A percentile compares a stretch with the other conserved stretches of the same genome.
phyloP scores from a whole-genome alignment of 2,797 vertebrate species.

The Sebastiscus albofasciatus region DNA sequence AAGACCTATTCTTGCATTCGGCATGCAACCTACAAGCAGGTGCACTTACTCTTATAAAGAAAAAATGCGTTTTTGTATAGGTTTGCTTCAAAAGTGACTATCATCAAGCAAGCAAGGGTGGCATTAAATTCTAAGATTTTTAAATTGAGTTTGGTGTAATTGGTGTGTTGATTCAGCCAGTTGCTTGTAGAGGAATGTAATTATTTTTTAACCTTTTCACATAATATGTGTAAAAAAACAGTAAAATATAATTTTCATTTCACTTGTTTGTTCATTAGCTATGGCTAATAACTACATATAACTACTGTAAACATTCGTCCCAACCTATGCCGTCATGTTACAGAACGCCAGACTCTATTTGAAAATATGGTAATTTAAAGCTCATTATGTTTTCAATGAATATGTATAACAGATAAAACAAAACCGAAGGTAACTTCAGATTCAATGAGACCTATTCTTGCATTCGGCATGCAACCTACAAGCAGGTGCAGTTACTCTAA shows the following conservation, averaged over 20 bases:
- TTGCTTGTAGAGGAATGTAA: not conserved
- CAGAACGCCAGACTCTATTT: not conserved
- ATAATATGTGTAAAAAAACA: too few relatives aligned
- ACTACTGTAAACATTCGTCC: not conserved
- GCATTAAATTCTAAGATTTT: not conserved
- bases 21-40: too few relatives aligned
- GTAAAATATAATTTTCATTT: fast-evolving
- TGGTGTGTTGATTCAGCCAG: not conserved
- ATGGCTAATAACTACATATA: not conserved
- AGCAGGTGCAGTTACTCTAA: not conserved
- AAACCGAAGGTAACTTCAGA: fast-evolving
- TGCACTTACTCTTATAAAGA: not conserved
- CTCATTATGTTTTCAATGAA: not conserved
- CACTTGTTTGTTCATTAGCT: not conserved
- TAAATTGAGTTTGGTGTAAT: not conserved
- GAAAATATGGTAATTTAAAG: not conserved
- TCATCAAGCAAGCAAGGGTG: not conserved
- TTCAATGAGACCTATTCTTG: not conserved
- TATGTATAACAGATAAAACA: not conserved
- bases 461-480: not conserved
- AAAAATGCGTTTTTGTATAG: not conserved
- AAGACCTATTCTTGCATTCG: not conserved
- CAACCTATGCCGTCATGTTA: not conserved
- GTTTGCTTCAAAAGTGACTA: not conserved
- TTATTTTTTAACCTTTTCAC: not conserved